Conservation (phyloP, 2,113 vertebrate species). For the Myiozetetes cayanensis region DNA sequence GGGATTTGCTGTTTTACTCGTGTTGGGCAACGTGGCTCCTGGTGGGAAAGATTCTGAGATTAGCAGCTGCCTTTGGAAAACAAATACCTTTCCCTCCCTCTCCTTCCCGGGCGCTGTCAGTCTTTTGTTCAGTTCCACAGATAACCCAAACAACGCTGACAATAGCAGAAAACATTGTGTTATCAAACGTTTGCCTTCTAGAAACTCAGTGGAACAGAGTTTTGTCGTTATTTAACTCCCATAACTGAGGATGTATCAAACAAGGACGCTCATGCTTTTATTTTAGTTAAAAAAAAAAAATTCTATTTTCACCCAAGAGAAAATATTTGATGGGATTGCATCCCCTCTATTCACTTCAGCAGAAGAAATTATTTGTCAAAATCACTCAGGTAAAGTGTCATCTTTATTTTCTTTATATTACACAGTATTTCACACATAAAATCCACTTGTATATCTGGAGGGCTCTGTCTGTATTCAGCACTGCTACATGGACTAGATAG, state of each 20-base stretch:
- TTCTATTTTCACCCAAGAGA: not conserved
- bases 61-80: not conserved
- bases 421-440: not conserved
- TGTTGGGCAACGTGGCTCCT: not conserved
- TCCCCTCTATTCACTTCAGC: not conserved
- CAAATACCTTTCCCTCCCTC: not conserved
- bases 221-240: not conserved
- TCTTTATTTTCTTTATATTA: not conserved
- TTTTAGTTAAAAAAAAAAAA: not conserved
- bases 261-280: not conserved
- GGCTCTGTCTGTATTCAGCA: not conserved
- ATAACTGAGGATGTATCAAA: not conserved
- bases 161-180: not conserved
- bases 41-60: not conserved
- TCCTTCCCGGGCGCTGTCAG: not conserved
- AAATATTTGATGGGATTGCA: not conserved
- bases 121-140: not conserved
- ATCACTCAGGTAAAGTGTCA: not conserved
- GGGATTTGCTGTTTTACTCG: conserved; percentile 7
- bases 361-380: not conserved
- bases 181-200: not conserved
- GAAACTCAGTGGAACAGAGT: not conserved
- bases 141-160: not conserved
- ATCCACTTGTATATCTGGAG: not conserved
- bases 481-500: not conserved